Percentiles rank a stretch among this genome's conserved stretches.
Evolutionary conservation across 2,113 vertebrate species (phyloP).

Genomic region (Anarhynchus alexandrinus): DNA sequence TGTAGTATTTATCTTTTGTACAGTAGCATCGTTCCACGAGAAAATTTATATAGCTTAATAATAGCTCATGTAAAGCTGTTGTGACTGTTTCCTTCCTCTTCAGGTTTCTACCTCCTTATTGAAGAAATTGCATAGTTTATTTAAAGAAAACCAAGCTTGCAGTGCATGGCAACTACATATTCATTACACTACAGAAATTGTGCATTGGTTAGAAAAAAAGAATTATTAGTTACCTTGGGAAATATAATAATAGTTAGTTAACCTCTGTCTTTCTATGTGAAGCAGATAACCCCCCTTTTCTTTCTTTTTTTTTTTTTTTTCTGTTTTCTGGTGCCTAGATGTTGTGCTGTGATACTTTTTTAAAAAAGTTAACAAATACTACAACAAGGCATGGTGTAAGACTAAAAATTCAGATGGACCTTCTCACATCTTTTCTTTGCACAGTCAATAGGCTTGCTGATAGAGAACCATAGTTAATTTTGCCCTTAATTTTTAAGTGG

Average conservation of each 20-base stretch:
- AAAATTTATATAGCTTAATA: constrained; percentile 18
- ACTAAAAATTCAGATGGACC: too few species aligned
- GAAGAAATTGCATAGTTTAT: not conserved
- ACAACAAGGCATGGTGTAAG: not conserved
- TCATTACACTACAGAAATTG: not conserved
- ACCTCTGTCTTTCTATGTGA: not conserved
- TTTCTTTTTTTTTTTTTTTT: not conserved
- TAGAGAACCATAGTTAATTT: not conserved
- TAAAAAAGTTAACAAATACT: not conserved
- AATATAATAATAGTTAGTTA: not conserved
- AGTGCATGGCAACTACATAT: not conserved
- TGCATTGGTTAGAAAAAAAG: not conserved
- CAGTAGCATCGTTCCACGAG: not conserved
- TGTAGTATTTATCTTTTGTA: not conserved
- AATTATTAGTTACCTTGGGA: not conserved
- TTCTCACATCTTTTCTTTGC: not conserved
- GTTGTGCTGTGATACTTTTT: not conserved
- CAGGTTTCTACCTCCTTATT: not conserved
- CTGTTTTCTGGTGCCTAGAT: not conserved
- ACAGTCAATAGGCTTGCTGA: not conserved
- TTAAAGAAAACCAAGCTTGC: not conserved
- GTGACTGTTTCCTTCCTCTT: not conserved
- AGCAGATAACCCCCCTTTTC: not conserved
- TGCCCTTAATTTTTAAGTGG: not conserved
- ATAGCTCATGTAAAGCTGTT: not conserved